Evolutionary conservation across 2,113 vertebrate species (phyloP), one percentile per base, ranked within the genome.

Genomic region (cat (Felis catus)): DNA sequence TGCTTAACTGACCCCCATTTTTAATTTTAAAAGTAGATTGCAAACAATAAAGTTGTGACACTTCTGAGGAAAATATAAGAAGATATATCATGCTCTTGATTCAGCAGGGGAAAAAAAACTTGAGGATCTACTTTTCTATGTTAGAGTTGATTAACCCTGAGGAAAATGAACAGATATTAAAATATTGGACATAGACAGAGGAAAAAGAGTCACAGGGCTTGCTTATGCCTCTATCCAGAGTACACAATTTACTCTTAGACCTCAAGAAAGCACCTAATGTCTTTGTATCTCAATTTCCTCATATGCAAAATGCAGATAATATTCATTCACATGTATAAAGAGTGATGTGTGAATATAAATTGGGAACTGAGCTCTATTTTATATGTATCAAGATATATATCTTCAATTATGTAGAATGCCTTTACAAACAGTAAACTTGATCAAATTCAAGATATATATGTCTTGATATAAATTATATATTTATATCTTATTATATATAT

Each of bases 21-120:
- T 63, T 94, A 25, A 89, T 89, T 87, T 94, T 94, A 89, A 95
- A 51, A 78, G 31, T 91, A 25, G 48, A 80, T 89, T 86, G 76
- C 58, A 94, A 83, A 91, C 48, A 79, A 87, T 73, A 94, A 93
- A 78, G 14, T 68, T 82, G 66, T 58, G 51, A 51, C 23, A 91
- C 18, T 89, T 95, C 66, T 58, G 33, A 41, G 45, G 58, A 79
- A 90, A 95, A 25, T 58, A 63, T 48, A 90, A 83, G 33, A 88
- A 87, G 55, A 45, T 55, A 70, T 25, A 89, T 81, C 39, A 93
- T 82, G 23, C 36, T 93, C 41, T 88, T 85, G n/a, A 95, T 89
- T 97, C 51, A 55, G 12, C 14, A 71, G 19, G 15, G 25, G 45
- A 9, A 2, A 5, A 55, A 61, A 53, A 88, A 58, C 14, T 7